phyloP scores from a whole-genome alignment of 2,113 vertebrate species.

The Microcebus lehilahytsara region DNA sequence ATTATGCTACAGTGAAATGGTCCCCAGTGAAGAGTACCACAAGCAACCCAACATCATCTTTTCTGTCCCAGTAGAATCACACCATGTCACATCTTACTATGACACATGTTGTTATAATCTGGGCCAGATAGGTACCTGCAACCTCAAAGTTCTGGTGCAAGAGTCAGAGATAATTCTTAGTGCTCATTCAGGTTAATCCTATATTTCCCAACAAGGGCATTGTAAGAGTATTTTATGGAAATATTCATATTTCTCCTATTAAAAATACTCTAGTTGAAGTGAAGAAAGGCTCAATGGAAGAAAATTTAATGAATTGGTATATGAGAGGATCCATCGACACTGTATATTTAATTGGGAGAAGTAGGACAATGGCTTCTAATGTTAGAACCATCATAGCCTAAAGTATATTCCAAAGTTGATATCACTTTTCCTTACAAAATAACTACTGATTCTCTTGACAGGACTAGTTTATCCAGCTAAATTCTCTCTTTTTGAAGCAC shows the following conservation, averaged over 20 bases:
- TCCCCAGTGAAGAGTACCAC: neutral
- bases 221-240: neutral
- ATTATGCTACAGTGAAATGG: neutral
- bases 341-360: neutral
- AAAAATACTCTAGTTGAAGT: neutral
- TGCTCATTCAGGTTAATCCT: neutral
- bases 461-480: neutral
- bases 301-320: neutral
- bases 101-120: neutral
- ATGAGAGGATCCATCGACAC: neutral
- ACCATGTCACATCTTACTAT: neutral
- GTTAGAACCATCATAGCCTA: neutral
- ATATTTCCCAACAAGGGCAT: neutral
- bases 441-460: neutral
- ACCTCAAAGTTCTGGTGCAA: neutral
- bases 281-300: neutral
- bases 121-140: neutral
- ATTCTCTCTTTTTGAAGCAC: neutral
- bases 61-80: neutral
- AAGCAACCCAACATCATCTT: neutral
- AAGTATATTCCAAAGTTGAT: neutral
- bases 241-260: neutral
- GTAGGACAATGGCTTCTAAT: neutral
- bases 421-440: slow-evolving; percentile 15
- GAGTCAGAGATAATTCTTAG: neutral